Conservation (phyloP, 2,888 invertebrate species). For the Eupithecia subumbrata region DNA sequence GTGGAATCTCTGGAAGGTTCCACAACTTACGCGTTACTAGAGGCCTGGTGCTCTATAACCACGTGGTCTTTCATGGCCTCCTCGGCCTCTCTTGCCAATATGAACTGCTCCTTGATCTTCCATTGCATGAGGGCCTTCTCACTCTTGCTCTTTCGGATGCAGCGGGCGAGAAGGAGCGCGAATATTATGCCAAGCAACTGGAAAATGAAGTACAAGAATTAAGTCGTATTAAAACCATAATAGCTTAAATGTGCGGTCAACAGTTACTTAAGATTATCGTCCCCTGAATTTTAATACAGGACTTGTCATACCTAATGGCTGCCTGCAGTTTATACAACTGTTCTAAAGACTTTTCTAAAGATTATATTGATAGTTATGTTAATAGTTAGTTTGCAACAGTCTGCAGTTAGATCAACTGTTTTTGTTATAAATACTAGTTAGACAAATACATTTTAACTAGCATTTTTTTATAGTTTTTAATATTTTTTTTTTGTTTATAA, state of each 20-base stretch:
- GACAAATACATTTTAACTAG: too few relatives aligned
- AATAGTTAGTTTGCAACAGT: not conserved
- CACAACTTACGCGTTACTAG: conserved; percentile 44
- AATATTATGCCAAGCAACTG: conserved; percentile 94
- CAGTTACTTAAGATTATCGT: not conserved
- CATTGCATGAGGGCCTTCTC: conserved; percentile 87
- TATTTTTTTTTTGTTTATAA: not conserved
- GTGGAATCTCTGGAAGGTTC: not conserved
- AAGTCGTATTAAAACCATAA: not conserved
- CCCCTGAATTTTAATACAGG: not conserved
- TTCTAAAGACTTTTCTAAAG: not conserved
- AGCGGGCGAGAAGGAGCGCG: conserved; percentile 93
- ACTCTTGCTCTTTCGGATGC: conserved; percentile 90
- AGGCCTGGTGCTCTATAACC: conserved; percentile 54
- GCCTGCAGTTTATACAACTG: not conserved
- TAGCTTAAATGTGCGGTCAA: not conserved
- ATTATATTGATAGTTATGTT: not conserved
- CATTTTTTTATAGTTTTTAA: too few relatives aligned
- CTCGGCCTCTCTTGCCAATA: conserved; percentile 63
- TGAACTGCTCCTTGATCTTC: conserved; percentile 85
- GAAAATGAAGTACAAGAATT: conserved; percentile 43
- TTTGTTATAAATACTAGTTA: too few relatives aligned
- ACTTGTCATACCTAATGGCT: not conserved
- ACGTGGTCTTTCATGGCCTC: conserved; percentile 55
- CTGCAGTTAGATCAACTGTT: not conserved